Conservation (phyloP, 2,888 invertebrate species). For the Clivina fossor region DNA sequence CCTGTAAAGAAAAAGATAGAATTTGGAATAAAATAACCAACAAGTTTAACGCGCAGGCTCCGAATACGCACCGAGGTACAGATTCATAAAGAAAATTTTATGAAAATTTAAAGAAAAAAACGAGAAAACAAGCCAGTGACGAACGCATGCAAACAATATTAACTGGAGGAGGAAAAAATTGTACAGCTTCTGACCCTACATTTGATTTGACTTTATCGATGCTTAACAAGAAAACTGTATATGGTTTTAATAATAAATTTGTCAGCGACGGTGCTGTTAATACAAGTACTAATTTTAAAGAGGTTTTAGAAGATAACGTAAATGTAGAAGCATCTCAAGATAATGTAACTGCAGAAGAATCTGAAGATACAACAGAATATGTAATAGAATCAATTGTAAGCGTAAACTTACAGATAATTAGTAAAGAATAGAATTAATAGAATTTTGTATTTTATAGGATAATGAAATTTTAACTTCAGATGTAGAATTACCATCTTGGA, state of each 20-base stretch:
- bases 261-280: not conserved
- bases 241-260: not conserved
- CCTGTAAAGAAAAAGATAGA: not conserved
- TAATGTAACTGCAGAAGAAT: not conserved
- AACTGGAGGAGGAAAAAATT: not conserved
- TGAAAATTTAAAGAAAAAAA: slow-evolving; percentile 11
- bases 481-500: not conserved
- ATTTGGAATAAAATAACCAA: not conserved
- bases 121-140: not conserved
- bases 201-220: slow-evolving; percentile 6
- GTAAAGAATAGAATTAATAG: not conserved
- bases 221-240: not conserved
- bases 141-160: slow-evolving; percentile 10
- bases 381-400: too few relatives aligned
- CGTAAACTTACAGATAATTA: too few relatives aligned
- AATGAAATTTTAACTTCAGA: not conserved
- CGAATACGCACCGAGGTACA: not conserved
- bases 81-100: not conserved
- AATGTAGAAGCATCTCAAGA: not conserved
- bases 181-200: not conserved
- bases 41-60: not conserved
- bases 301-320: too few relatives aligned
- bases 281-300: too few relatives aligned
- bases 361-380: too few relatives aligned
- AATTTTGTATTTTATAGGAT: not conserved